phyloP scores from a whole-genome alignment of 53 echinoderm and acorn worm species.

The Stichopus horrens region DNA sequence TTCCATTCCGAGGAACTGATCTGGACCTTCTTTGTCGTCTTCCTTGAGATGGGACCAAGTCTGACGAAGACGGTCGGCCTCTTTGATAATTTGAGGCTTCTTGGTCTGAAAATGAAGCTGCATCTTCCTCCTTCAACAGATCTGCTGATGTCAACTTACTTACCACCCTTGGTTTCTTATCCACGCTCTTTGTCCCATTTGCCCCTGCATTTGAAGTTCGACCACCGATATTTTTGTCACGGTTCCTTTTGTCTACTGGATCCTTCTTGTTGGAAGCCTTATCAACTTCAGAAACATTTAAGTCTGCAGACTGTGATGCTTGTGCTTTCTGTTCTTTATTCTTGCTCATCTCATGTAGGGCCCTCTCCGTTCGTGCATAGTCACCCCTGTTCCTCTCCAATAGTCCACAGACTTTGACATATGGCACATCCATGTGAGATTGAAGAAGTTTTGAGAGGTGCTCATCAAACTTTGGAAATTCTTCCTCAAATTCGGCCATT shows the following conservation, averaged over 20 bases:
- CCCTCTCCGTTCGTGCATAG: conserved; percentile 2
- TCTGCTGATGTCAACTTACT: not conserved
- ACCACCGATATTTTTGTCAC: not conserved
- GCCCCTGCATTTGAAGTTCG: not conserved
- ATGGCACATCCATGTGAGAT: not conserved
- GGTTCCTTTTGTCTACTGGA: not conserved
- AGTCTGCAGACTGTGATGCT: not conserved
- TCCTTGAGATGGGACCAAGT: not conserved
- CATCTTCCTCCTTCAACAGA: not conserved
- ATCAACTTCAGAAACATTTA: too few species aligned
- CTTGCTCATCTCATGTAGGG: not conserved
- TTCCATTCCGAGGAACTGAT: conserved; percentile 25
- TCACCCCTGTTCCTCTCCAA: conserved; percentile 13
- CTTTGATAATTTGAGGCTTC: not conserved
- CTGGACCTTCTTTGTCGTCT: conserved; percentile 6
- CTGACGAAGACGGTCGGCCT: not conserved
- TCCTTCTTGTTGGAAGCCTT: not conserved
- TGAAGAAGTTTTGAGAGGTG: conserved; percentile 9
- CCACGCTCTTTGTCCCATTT: not conserved
- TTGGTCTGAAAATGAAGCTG: conserved; percentile 30
- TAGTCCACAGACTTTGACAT: conserved; percentile 14
- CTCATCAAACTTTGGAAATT: conserved; percentile 15
- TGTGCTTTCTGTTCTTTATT: not conserved
- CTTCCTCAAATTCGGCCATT: not conserved
- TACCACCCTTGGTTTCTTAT: not conserved